Conservation (phyloP, 2,797 vertebrate species). For the Monodelphis domestica region DNA sequence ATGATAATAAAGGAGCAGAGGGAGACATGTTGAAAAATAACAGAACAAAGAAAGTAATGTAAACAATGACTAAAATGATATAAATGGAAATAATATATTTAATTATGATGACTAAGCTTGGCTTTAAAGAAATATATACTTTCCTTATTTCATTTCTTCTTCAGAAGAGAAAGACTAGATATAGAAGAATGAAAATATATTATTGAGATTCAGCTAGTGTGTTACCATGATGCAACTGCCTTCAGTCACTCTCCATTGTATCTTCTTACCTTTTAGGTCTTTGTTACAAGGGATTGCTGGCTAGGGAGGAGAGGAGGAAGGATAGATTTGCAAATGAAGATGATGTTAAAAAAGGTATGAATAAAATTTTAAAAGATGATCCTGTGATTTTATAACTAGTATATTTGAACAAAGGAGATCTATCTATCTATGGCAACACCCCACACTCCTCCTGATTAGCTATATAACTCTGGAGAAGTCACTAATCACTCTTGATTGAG, state of each 20-base stretch:
- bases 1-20: background rate
- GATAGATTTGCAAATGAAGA: background rate
- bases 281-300: background rate
- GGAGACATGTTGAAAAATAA: background rate
- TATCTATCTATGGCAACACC: background rate
- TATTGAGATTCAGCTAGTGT: background rate
- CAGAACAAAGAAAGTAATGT: background rate
- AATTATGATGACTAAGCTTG: background rate
- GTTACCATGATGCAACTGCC: background rate
- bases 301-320: background rate
- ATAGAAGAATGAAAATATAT: background rate
- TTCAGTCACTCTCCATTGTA: background rate
- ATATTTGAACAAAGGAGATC: background rate
- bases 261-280: background rate
- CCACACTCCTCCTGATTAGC: rapidly evolving
- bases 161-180: background rate
- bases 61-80: background rate
- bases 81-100: background rate
- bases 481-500: background rate
- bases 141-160: background rate
- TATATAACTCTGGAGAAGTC: background rate
- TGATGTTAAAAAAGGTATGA: background rate
- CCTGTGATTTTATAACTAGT: background rate
- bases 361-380: background rate
- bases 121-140: background rate